Percentiles rank a stretch among this genome's conserved stretches.
Conservation (phyloP, 2,113 vertebrate genomes). For the Strigops habroptila region DNA sequence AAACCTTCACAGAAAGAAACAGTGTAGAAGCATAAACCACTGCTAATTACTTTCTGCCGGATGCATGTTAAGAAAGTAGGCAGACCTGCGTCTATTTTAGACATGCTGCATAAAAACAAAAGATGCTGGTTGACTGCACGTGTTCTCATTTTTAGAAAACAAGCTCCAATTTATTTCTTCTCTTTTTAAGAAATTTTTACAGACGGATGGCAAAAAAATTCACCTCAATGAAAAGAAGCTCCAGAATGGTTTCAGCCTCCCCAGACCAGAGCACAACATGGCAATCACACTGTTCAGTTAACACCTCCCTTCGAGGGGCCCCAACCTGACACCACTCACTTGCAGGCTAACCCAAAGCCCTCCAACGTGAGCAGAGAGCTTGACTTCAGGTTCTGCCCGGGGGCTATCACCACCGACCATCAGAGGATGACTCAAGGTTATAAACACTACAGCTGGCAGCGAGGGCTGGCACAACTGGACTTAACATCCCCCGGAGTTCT, state of each 20-base stretch:
- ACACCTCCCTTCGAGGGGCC: background rate
- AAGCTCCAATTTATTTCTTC: background rate
- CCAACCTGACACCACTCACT: background rate
- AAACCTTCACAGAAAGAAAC: background rate
- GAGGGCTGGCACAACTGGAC: background rate
- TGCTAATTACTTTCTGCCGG: background rate
- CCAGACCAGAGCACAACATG: accelerated
- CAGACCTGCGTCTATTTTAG: background rate
- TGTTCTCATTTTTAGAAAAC: background rate
- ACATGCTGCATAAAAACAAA: background rate
- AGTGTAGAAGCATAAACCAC: background rate
- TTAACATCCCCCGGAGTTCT: background rate
- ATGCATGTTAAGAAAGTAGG: background rate
- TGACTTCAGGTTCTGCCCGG: background rate
- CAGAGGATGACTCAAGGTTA: background rate
- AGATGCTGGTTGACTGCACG: background rate
- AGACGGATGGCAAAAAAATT: background rate
- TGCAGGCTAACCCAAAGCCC: background rate
- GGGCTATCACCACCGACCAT: background rate
- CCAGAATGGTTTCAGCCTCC: background rate
- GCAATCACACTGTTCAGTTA: background rate
- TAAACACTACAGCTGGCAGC: background rate
- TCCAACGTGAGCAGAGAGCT: background rate
- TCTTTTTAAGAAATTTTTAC: background rate
- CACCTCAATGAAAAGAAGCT: background rate